Percentiles rank a stretch among this genome's conserved stretches.
These are phyloP conservation scores for Callopanchax toddi DNA, from an alignment of 2,113 vertebrate genomes.

Conservation along the genomic window DNA sequence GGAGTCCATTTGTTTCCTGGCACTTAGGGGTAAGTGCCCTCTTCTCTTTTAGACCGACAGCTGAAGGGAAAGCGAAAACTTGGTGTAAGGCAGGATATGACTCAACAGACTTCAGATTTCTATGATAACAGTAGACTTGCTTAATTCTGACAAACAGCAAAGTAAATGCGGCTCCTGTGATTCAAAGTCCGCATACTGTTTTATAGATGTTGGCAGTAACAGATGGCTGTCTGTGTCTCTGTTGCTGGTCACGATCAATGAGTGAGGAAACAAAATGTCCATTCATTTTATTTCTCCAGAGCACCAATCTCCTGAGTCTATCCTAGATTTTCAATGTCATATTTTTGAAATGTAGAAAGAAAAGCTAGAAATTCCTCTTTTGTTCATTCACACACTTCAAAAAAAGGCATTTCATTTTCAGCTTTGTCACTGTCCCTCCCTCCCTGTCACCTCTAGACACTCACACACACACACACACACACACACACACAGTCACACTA, in stretches of 20 bases:
- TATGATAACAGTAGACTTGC: slow-evolving; percentile 46
- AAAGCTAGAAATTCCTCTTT: slow-evolving; percentile 28
- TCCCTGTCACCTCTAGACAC: slow-evolving; percentile 1
- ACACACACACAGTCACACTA: slow-evolving; percentile 81
- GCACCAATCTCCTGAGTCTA: slow-evolving; percentile 26
- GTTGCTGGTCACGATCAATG: slow-evolving; percentile 55
- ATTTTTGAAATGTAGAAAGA: slow-evolving; percentile 15
- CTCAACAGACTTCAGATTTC: slow-evolving; percentile 72
- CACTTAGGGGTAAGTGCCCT: slow-evolving; percentile 71
- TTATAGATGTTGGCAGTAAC: slow-evolving; percentile 47
- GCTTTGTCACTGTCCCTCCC: slow-evolving; percentile 10
- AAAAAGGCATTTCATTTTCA: slow-evolving; percentile 31
- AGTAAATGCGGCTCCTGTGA: slow-evolving; percentile 36
- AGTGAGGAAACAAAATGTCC: slow-evolving; percentile 42
- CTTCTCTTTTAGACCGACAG: slow-evolving; percentile 79
- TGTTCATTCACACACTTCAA: slow-evolving; percentile 12
- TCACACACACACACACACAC: slow-evolving; percentile 19
- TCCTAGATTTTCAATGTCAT: slow-evolving; percentile 40
- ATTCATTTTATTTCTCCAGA: slow-evolving; percentile 28
- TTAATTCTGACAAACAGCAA: slow-evolving; percentile 35
- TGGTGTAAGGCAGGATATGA: slow-evolving; percentile 79
- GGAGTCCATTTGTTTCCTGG: slow-evolving; percentile 77
- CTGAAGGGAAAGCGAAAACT: slow-evolving; percentile 82
- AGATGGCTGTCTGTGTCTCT: slow-evolving; percentile 41
- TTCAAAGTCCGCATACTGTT: background rate